phyloP scores from a whole-genome alignment of 1,140 invertebrate species.

The Aphelinus atriplicis region DNA sequence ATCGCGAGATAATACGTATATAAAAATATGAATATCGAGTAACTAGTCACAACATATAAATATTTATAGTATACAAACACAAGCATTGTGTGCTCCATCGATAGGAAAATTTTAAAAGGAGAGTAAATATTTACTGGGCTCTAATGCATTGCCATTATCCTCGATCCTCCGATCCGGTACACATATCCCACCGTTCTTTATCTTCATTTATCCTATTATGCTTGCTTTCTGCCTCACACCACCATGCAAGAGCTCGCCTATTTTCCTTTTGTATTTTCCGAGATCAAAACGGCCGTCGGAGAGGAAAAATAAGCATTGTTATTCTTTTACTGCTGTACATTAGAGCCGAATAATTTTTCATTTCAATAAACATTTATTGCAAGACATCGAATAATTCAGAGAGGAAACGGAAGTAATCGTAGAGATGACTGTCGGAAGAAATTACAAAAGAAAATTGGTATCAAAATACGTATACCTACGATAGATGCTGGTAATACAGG shows the following conservation, averaged over 20 bases:
- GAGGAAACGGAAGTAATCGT: constrained; percentile 45
- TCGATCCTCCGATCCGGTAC: not conserved
- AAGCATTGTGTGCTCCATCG: constrained; percentile 64
- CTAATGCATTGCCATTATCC: constrained; percentile 45
- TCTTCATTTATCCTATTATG: constrained; percentile 5
- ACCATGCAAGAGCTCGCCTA: not conserved
- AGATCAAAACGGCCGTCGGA: not conserved
- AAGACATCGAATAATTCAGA: no score
- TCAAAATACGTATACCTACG: not conserved
- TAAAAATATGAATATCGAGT: constrained; percentile 51
- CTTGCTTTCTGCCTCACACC: not conserved
- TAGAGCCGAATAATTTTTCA: constrained; percentile 53
- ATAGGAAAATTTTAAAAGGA: constrained; percentile 52
- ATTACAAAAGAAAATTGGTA: constrained; percentile 56
- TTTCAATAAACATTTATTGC: constrained; percentile 38
- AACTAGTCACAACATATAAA: constrained; percentile 63
- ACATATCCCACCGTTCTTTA: not conserved
- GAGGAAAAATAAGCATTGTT: not conserved
- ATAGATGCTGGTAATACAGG: no score
- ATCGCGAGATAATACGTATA: constrained; percentile 14
- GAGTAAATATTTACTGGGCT: constrained; percentile 52
- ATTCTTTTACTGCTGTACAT: constrained; percentile 40
- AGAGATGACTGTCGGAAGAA: constrained; percentile 52
- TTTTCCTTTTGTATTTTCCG: not conserved
- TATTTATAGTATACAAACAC: constrained; percentile 62